A percentile compares a stretch with the other conserved stretches of the same genome.
Evolutionary conservation across 2,797 vertebrate species (phyloP).

Genomic region (Paedocypris micromegethes): DNA sequence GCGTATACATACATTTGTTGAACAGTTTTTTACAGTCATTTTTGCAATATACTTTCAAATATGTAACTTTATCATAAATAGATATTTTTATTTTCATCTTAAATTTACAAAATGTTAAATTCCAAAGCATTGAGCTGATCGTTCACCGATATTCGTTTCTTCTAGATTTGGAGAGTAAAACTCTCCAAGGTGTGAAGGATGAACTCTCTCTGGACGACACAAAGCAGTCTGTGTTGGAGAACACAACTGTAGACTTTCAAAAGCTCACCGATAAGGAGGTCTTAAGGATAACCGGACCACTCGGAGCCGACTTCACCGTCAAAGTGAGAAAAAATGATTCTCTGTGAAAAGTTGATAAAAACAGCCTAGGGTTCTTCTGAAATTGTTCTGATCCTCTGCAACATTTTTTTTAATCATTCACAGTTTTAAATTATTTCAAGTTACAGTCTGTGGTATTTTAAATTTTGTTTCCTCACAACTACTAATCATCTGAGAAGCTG

Average conservation of each 20-base stretch:
- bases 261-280: slow-evolving; percentile 89
- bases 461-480: too few relatives aligned
- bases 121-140: neutral
- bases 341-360: too few relatives aligned
- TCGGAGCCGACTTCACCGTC: slow-evolving; percentile 87
- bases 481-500: too few relatives aligned
- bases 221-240: slow-evolving; percentile 81
- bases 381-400: too few relatives aligned
- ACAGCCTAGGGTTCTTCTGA: too few relatives aligned
- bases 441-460: too few relatives aligned
- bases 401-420: too few relatives aligned
- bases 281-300: slow-evolving; percentile 83
- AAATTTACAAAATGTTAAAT: neutral
- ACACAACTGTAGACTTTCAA: slow-evolving; percentile 90
- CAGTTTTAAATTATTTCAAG: too few relatives aligned
- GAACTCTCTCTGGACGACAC: slow-evolving; percentile 75
- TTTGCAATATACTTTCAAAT: too few relatives aligned
- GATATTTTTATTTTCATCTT: neutral
- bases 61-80: too few relatives aligned
- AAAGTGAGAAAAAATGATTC: slow-evolving; percentile 73
- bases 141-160: neutral
- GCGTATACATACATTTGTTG: too few relatives aligned
- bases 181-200: slow-evolving; percentile 78
- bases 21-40: too few relatives aligned
- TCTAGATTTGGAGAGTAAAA: slow-evolving; percentile 89